Percentiles rank a stretch among this genome's conserved stretches.
Evolutionary conservation across 2,888 invertebrate species (phyloP).

Genomic region (Blera fallax): DNA sequence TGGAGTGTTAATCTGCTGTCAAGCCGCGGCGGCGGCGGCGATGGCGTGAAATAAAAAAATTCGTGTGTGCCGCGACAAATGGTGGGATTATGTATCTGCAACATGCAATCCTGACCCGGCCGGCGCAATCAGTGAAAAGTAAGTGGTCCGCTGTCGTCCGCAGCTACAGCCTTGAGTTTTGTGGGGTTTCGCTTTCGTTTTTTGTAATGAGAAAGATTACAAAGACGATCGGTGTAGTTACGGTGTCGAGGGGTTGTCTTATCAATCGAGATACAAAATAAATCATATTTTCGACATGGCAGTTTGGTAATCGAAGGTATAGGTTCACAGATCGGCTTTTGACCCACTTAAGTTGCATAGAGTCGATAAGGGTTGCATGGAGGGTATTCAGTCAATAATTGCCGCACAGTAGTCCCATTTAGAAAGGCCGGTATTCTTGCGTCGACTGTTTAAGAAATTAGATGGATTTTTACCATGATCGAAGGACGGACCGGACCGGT

Average conservation of each 20-base stretch:
- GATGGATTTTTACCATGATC: no score
- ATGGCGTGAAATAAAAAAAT: constrained; percentile 15
- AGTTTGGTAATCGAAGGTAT: constrained; percentile 2
- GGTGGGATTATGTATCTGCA: constrained; percentile 49
- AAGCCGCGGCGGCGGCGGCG: not conserved
- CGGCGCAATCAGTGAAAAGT: constrained; percentile 30
- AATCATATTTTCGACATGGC: constrained; percentile 21
- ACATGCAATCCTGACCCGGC: constrained; percentile 59
- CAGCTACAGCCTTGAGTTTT: constrained; percentile 44
- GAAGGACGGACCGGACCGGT: no score
- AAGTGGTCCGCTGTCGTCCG: constrained; percentile 17
- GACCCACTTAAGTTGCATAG: not conserved
- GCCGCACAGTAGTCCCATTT: no score
- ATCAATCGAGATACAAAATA: constrained; percentile 1
- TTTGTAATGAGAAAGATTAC: constrained; percentile 52
- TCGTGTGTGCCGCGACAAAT: constrained; percentile 42
- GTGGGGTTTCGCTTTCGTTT: constrained; percentile 49
- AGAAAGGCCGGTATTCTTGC: no score
- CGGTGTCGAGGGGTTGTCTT: not conserved
- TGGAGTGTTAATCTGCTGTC: constrained; percentile 66
- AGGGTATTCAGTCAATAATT: no score
- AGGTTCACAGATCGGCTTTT: not conserved
- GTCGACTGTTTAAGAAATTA: no score
- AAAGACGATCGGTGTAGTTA: constrained; percentile 39
- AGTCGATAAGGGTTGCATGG: no score